Conservation (phyloP, 2,113 vertebrate genomes). For the Panthera uncia region DNA sequence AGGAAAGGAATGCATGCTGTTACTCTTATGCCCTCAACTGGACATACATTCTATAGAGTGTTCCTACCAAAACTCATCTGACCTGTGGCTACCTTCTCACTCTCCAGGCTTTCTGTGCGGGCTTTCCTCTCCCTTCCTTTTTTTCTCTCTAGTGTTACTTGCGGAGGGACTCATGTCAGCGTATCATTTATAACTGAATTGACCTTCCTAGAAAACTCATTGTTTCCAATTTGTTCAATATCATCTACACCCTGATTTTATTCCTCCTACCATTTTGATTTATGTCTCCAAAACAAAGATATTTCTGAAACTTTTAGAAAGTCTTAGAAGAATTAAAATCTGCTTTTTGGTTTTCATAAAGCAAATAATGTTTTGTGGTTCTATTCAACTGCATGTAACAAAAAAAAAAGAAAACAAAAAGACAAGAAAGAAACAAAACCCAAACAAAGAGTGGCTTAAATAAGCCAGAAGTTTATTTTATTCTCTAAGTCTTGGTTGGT, state of each 20-base stretch:
- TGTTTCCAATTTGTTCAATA: neutral
- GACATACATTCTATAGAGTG: no score
- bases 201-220: neutral
- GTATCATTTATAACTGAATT: neutral
- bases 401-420: neutral
- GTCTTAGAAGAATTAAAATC: neutral
- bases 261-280: neutral
- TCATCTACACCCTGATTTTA: neutral
- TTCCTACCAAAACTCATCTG: neutral
- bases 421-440: neutral
- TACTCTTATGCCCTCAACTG: neutral
- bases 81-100: neutral
- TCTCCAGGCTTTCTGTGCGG: neutral
- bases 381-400: neutral
- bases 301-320: neutral
- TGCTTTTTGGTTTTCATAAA: constrained; percentile 20
- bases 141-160: neutral
- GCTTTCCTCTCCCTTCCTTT: neutral
- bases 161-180: neutral
- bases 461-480: neutral
- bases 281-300: constrained; percentile 6
- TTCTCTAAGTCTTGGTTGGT: neutral
- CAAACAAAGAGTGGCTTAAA: neutral
- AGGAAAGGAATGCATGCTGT: neutral
- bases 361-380: neutral